A percentile compares a stretch with the other conserved stretches of the same genome.
These are phyloP conservation scores for Tinamus major DNA, from an alignment of 2,797 vertebrate species.

Conservation along the genomic window DNA sequence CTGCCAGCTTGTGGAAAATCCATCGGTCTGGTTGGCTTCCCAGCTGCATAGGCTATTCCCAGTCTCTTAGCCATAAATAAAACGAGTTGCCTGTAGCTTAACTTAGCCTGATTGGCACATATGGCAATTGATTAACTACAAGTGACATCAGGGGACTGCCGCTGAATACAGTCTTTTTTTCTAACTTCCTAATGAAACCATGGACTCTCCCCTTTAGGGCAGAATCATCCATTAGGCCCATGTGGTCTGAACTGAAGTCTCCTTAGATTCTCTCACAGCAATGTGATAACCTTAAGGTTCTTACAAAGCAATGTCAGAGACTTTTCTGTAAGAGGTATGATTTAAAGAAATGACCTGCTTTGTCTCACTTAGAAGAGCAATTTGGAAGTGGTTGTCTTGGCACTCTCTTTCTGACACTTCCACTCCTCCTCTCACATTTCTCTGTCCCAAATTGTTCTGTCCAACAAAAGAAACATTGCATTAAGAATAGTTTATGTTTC, in stretches of 20 bases:
- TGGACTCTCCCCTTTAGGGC: slow-evolving; percentile 39
- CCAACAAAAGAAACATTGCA: neutral
- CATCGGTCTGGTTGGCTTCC: slow-evolving; percentile 48
- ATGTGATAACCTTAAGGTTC: slow-evolving; percentile 14
- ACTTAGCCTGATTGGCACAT: slow-evolving; percentile 42
- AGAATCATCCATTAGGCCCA: slow-evolving; percentile 39
- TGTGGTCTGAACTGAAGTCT: neutral
- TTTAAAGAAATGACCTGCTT: neutral
- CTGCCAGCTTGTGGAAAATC: slow-evolving; percentile 54
- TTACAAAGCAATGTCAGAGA: neutral
- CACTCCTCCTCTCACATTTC: neutral
- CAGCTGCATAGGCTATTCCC: slow-evolving; percentile 53
- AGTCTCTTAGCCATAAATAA: slow-evolving; percentile 60
- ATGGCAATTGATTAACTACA: slow-evolving; percentile 60
- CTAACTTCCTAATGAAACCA: slow-evolving; percentile 18
- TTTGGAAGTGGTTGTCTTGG: neutral
- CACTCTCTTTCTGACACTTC: neutral
- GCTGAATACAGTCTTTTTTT: neutral
- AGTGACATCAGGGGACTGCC: slow-evolving; percentile 24
- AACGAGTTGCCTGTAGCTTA: slow-evolving; percentile 65
- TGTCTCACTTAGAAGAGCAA: slow-evolving; percentile 16
- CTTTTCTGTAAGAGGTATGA: neutral
- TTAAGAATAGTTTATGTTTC: neutral
- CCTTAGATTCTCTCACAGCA: neutral
- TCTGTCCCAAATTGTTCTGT: neutral